Evolutionary conservation across 2,797 vertebrate species (phyloP).

Genomic region (Gadopsis bispinosus): DNA sequence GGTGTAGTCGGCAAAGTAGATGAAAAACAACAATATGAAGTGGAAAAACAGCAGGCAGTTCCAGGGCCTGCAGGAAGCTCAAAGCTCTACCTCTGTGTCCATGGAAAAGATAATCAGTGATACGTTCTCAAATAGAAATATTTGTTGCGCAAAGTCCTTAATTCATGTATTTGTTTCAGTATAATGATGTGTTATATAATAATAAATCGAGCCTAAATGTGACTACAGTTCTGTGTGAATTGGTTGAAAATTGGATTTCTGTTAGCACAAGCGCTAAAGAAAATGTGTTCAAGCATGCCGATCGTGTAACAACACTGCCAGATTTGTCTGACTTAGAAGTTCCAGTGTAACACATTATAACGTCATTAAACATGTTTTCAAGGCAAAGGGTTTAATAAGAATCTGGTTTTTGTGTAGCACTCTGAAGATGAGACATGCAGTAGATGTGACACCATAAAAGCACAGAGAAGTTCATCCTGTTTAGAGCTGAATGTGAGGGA

Average conservation of each 20-base stretch:
- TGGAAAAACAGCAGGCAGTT: conserved; percentile 31
- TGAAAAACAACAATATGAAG: conserved; percentile 38
- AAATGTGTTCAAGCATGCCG: conserved; percentile 41
- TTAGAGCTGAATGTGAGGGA: conserved; percentile 24
- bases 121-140: conserved; percentile 31
- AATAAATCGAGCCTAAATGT: conserved; percentile 7
- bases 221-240: conserved; percentile 13
- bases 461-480: conserved; percentile 17
- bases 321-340: conserved; percentile 26
- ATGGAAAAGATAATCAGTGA: conserved; percentile 39
- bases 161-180: conserved; percentile 14
- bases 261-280: conserved; percentile 37
- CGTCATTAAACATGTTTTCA: conserved; percentile 11
- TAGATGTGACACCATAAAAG: not conserved
- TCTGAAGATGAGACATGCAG: conserved; percentile 15
- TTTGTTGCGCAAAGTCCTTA: conserved; percentile 18
- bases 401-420: not conserved
- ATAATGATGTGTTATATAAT: not conserved
- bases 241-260: conserved; percentile 16
- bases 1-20: conserved; percentile 25
- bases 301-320: conserved; percentile 31
- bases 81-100: conserved; percentile 10
- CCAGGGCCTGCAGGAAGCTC: conserved; percentile 38
- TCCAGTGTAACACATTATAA: not conserved
- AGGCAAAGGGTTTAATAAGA: conserved; percentile 4